These are phyloP conservation scores for Palythoa grandiflora DNA, from an alignment of 92 coral and sea anemone species.

Conservation along the genomic window DNA sequence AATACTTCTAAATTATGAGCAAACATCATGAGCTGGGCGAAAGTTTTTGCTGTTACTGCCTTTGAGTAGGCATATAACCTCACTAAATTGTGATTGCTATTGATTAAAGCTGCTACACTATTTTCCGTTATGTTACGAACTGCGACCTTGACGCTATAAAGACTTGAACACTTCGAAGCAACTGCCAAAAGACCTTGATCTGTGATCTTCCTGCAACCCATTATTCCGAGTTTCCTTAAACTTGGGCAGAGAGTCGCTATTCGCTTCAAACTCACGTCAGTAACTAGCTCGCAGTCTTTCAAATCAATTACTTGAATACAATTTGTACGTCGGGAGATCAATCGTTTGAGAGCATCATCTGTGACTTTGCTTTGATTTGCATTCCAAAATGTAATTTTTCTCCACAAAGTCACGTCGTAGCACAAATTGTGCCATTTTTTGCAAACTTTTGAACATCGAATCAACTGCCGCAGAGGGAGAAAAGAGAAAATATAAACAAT, in stretches of 20 bases:
- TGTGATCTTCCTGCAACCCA: slow-evolving; percentile 79
- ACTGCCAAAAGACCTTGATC: slow-evolving; percentile 79
- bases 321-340: slow-evolving; percentile 78
- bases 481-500: slow-evolving; percentile 84
- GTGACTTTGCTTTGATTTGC: slow-evolving; percentile 75
- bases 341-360: slow-evolving; percentile 71
- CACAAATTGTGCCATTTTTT: slow-evolving; percentile 87
- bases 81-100: slow-evolving; percentile 75
- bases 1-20: slow-evolving; percentile 83
- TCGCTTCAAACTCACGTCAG: slow-evolving; percentile 71
- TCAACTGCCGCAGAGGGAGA: slow-evolving; percentile 77
- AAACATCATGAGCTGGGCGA: slow-evolving; percentile 62
- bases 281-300: slow-evolving; percentile 78
- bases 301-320: slow-evolving; percentile 80
- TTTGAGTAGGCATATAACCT: slow-evolving; percentile 86
- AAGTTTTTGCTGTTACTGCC: slow-evolving; percentile 89
- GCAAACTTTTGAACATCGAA: slow-evolving; percentile 76
- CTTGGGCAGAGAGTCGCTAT: slow-evolving; percentile 86
- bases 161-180: slow-evolving; percentile 84
- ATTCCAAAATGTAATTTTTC: slow-evolving; percentile 67
- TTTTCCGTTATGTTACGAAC: slow-evolving; percentile 85
- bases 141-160: slow-evolving; percentile 80
- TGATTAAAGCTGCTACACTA: slow-evolving; percentile 80
- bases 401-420: slow-evolving; percentile 93
- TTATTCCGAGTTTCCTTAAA: slow-evolving; percentile 76